These are phyloP conservation scores for Equus przewalskii DNA, from an alignment of 2,113 vertebrate species.

Conservation along the genomic window DNA sequence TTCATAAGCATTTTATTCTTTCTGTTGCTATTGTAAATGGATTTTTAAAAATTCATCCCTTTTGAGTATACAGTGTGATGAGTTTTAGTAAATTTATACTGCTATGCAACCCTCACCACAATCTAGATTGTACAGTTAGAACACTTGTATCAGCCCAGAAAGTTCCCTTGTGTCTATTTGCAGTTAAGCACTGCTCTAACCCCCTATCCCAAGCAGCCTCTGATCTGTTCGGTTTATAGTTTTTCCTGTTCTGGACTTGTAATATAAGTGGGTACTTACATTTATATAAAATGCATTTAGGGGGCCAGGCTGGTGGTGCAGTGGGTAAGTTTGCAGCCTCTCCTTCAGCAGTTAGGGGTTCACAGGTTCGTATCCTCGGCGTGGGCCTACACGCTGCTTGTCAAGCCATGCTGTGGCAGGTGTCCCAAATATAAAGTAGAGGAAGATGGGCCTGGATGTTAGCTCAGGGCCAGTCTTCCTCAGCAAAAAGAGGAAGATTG, in stretches of 20 bases:
- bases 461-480: too few relatives aligned
- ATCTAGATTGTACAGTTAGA: background rate
- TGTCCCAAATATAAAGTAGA: too few relatives aligned
- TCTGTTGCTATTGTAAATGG: background rate
- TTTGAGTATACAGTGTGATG: background rate
- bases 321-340: too few relatives aligned
- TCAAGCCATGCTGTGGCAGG: too few relatives aligned
- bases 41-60: background rate
- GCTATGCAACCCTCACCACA: background rate
- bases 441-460: too few relatives aligned
- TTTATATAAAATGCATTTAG: background rate
- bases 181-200: background rate
- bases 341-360: too few relatives aligned
- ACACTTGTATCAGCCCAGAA: background rate
- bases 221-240: background rate
- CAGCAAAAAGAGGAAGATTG: too few relatives aligned
- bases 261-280: background rate
- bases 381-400: too few relatives aligned
- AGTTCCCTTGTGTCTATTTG: background rate
- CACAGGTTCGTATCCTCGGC: too few relatives aligned
- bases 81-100: background rate
- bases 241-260: background rate
- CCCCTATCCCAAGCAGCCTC: background rate
- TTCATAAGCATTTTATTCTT: slow-evolving; percentile 14
- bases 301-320: too few relatives aligned